Evolutionary conservation across 30 jellyfish, hydroid and myxozoan genomes (phyloP), one percentile per base, ranked within the genome.

Genomic region (Aurelia aurita): DNA sequence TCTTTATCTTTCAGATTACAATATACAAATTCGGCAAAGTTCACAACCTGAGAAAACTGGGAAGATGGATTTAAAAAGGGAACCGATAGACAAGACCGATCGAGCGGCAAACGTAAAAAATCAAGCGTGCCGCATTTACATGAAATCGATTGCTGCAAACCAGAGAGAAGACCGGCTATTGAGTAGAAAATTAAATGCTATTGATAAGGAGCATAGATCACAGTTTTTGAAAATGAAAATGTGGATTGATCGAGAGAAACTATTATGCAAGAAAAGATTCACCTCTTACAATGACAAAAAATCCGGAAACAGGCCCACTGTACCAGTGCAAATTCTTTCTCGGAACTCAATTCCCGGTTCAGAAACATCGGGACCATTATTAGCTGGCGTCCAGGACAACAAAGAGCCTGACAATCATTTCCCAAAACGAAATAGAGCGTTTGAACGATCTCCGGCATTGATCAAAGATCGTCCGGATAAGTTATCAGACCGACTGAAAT

Each of bases 71-170:
- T 39, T 39, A 39, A 15, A 39, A 39, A 39, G 9, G 51, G 51
- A 39, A 9, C 51, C 51, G 51, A 39, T 39, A 6, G 51, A 39
- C 51, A 39, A 39, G 51, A 39, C 15, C 13, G 84, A 71, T 35
- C 19, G 84, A 47, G 18, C 84, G 12, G 44, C 71, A 22, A 15
- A 13, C 69, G 16, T 71, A 39, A 70, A 62, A 49, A 75, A 80
- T 5, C 90, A 66, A 10, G 69, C 81, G 0, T 64, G 53, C 5
- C 77, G 80, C 13, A 65, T 80, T 66, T 80, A 80, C 83, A 45
- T 65, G 72, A 80, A 58, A 44, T 58, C 90, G 49, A 80, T 80
- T 13, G 90, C 90, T 1, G 90, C 90, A n/a, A 80, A 80, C 45
- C 84, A 80, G 53, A 58, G 90, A 20, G 90, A 80, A 46, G 90